A percentile compares a stretch with the other conserved stretches of the same genome.
These are phyloP conservation scores for Brachymystax lenok DNA, from an alignment of 2,797 vertebrate species.

Conservation along the genomic window DNA sequence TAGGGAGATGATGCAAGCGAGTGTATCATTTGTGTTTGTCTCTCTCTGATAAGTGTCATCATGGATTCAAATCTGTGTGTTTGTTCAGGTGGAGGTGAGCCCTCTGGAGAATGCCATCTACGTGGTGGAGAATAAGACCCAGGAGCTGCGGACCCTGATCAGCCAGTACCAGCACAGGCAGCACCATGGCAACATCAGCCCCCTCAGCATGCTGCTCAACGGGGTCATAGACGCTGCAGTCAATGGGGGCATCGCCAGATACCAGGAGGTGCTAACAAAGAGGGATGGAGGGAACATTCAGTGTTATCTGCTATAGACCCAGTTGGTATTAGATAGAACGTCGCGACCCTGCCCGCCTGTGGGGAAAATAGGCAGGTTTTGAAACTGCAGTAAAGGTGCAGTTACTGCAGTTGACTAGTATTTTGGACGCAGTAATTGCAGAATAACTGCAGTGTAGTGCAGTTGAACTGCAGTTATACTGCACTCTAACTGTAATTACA, in stretches of 20 bases:
- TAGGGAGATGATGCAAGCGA: neutral
- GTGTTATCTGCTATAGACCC: neutral
- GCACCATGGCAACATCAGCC: conserved; percentile 95
- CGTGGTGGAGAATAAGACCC: conserved; percentile 99
- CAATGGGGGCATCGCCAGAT: conserved; percentile 95
- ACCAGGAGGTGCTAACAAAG: conserved; percentile 87
- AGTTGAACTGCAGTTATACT: no score
- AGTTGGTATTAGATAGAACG: no score
- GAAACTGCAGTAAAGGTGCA: no score
- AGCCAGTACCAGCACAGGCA: conserved; percentile 98
- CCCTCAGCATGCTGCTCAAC: conserved; percentile 99
- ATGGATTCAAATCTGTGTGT: neutral
- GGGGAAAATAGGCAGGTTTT: no score
- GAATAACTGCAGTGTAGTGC: no score
- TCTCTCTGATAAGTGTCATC: neutral
- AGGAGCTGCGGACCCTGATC: conserved; percentile 94
- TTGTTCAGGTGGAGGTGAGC: conserved; percentile 91
- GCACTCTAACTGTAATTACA: no score
- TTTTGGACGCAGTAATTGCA: no score
- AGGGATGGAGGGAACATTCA: neutral
- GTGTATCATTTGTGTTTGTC: neutral
- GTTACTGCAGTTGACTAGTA: no score
- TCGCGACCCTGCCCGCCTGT: no score
- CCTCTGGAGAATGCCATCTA: conserved; percentile 98
- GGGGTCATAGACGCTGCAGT: conserved; percentile 98